These are phyloP conservation scores for Corythaixoides concolor DNA, from an alignment of 2,113 vertebrate genomes.

Conservation along the genomic window DNA sequence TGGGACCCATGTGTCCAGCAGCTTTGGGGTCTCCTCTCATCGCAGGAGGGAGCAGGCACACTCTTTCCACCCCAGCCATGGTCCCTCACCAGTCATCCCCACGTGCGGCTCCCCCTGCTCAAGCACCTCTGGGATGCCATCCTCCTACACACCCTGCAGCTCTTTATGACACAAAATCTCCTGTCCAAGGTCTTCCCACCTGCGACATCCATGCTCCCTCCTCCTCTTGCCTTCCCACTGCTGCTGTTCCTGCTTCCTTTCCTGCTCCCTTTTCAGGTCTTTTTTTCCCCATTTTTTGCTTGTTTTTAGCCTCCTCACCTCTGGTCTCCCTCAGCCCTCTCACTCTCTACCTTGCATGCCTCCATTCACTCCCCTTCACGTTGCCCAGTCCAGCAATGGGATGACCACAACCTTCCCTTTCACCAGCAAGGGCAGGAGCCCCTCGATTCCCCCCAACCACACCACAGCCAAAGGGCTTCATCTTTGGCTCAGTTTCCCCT, in stretches of 20 bases:
- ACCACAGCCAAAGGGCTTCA: not conserved
- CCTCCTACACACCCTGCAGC: not conserved
- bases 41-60: not conserved
- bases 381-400: not conserved
- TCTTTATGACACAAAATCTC: not conserved
- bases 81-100: not conserved
- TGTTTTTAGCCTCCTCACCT: not conserved
- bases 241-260: not conserved
- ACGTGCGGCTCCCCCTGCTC: not conserved
- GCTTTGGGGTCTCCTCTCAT: not conserved
- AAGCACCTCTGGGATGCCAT: not conserved
- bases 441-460: fast-evolving
- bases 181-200: not conserved
- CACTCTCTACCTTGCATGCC: not conserved
- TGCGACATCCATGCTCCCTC: not conserved
- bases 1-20: not conserved
- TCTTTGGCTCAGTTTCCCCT: not conserved
- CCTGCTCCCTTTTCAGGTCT: not conserved
- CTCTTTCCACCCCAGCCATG: not conserved
- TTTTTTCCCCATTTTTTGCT: not conserved
- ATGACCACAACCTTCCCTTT: not conserved
- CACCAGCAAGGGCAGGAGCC: not conserved
- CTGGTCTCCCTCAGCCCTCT: not conserved
- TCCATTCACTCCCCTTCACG: not conserved
- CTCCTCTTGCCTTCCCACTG: not conserved